Conservation (phyloP, 2,113 vertebrate genomes). For the Catharus bicknelli region DNA sequence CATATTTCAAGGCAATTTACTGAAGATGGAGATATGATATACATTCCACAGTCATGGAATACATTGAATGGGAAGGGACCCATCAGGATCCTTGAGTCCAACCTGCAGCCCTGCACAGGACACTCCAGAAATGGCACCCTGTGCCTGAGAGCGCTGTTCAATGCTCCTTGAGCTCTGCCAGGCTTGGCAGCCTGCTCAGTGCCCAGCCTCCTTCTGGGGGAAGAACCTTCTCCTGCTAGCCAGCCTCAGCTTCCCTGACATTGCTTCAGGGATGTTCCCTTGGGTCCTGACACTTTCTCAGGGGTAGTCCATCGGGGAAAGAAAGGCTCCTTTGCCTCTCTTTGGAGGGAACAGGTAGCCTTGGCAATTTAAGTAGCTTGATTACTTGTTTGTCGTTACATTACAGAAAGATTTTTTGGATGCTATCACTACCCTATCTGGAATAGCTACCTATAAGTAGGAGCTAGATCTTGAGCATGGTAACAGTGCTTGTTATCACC, state of each 20-base stretch:
- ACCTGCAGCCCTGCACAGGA: accelerated
- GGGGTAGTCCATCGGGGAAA: background rate
- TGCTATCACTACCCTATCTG: background rate
- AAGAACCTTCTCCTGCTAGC: background rate
- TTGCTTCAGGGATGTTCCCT: background rate
- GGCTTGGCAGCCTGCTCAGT: background rate
- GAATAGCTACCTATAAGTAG: background rate
- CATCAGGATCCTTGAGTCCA: background rate
- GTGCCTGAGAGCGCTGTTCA: accelerated
- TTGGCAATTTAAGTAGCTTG: background rate
- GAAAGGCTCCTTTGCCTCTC: background rate
- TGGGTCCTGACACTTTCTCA: background rate
- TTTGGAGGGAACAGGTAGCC: background rate
- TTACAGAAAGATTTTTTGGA: background rate
- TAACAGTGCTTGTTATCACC: background rate
- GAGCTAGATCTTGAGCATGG: background rate
- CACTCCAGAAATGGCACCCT: background rate
- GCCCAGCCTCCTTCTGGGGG: background rate
- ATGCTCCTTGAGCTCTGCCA: background rate
- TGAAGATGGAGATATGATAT: background rate
- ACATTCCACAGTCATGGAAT: background rate
- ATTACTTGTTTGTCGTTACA: background rate
- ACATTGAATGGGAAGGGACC: background rate
- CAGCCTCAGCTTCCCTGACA: background rate
- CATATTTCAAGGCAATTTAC: background rate